Conservation (phyloP, 2,113 vertebrate species). For the Gallinago undulata region DNA sequence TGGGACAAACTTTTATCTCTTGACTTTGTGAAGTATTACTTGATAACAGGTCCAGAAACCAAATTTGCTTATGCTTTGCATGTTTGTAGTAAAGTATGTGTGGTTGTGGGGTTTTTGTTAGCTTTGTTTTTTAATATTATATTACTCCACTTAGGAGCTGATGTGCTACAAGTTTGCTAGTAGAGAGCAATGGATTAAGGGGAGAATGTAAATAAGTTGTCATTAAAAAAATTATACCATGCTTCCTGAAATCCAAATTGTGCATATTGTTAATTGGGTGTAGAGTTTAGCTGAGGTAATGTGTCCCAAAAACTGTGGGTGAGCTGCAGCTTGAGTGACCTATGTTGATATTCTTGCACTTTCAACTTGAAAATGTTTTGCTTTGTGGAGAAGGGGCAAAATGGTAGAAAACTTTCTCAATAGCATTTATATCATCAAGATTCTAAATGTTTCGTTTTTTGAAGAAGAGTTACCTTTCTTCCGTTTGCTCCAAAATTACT, state of each 20-base stretch:
- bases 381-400: not conserved
- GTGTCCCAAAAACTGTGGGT: not conserved
- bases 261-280: not conserved
- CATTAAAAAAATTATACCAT: not conserved
- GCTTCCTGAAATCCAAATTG: not conserved
- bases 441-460: not conserved
- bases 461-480: conserved; percentile 6
- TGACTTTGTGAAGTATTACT: not conserved
- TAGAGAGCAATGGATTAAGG: not conserved
- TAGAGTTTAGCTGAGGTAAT: not conserved
- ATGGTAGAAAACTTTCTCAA: not conserved
- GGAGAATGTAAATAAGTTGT: not conserved
- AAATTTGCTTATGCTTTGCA: not conserved
- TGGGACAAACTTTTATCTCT: not conserved
- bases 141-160: not conserved
- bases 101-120: not conserved
- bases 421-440: not conserved
- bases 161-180: not conserved
- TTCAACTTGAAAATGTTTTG: not conserved
- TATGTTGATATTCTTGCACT: not conserved
- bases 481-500: not conserved
- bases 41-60: not conserved
- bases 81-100: not conserved
- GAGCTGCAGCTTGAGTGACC: not conserved
- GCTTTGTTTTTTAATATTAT: not conserved